phyloP scores from a whole-genome alignment of 2,113 vertebrate species.

The Pomatostomus ruficeps region DNA sequence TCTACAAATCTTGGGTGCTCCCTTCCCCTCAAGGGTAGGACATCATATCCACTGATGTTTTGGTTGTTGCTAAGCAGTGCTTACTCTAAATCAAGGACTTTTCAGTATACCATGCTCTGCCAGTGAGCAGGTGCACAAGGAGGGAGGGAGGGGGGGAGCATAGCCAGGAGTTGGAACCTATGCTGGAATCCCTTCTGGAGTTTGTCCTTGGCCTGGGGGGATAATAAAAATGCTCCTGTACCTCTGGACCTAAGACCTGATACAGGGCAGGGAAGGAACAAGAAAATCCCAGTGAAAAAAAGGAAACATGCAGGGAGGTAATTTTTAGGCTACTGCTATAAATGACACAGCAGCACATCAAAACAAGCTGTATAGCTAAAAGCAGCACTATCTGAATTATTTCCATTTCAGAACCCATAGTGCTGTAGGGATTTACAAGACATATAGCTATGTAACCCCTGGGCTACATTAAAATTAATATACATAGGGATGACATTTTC shows the following conservation, averaged over 20 bases:
- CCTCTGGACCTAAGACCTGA: neutral
- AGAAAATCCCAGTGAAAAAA: neutral
- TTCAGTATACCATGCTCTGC: neutral
- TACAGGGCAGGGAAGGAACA: neutral
- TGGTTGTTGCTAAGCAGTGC: too few species aligned
- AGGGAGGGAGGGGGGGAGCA: neutral
- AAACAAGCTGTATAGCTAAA: neutral
- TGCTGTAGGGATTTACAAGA: neutral
- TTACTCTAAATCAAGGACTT: too few species aligned
- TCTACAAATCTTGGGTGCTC: too few species aligned
- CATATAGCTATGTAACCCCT: neutral
- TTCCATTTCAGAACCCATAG: neutral
- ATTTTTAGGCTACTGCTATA: neutral
- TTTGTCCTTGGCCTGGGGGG: neutral
- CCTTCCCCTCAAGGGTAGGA: too few species aligned
- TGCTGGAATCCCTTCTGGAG: neutral
- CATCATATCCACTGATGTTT: too few species aligned
- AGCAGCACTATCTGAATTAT: neutral
- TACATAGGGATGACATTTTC: neutral
- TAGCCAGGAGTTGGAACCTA: neutral
- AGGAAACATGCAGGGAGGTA: neutral
- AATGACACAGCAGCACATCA: neutral
- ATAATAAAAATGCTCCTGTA: neutral
- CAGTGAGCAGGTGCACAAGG: neutral
- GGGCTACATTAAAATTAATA: neutral